phyloP scores from a whole-genome alignment of 2,113 vertebrate species.

The Leucosticte australis region DNA sequence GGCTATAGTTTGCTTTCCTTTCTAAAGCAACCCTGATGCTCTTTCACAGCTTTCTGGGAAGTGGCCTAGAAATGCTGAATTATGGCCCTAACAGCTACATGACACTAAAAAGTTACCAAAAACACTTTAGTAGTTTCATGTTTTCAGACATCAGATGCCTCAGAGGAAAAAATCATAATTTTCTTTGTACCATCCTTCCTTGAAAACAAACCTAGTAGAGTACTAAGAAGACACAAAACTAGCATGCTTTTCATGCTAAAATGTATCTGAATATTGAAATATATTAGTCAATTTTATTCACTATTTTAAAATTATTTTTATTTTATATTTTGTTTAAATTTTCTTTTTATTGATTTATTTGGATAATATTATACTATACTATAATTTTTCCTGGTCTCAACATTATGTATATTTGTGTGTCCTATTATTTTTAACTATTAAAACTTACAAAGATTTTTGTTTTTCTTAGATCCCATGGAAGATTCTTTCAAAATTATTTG shows the following conservation, averaged over 20 bases:
- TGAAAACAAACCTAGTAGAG: background rate
- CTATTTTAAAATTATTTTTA: background rate
- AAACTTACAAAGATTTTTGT: background rate
- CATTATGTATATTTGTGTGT: background rate
- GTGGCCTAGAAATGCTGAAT: background rate
- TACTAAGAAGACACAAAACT: background rate
- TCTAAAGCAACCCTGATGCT: background rate
- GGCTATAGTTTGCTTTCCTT: background rate
- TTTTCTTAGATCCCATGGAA: background rate
- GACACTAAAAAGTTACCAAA: background rate
- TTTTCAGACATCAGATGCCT: background rate
- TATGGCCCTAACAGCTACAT: background rate
- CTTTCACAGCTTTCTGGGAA: background rate
- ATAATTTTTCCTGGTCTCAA: background rate
- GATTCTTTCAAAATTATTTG: background rate
- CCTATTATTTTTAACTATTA: background rate
- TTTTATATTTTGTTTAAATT: background rate
- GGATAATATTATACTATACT: background rate
- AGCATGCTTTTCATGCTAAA: background rate
- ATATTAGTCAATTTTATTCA: background rate
- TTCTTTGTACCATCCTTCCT: background rate
- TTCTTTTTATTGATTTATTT: background rate
- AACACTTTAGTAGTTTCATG: background rate
- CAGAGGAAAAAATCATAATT: background rate
- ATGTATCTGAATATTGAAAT: background rate